A percentile compares a stretch with the other conserved stretches of the same genome.
Evolutionary conservation across 2,888 invertebrate genomes (phyloP).

Genomic region (Cryptops parisi): DNA sequence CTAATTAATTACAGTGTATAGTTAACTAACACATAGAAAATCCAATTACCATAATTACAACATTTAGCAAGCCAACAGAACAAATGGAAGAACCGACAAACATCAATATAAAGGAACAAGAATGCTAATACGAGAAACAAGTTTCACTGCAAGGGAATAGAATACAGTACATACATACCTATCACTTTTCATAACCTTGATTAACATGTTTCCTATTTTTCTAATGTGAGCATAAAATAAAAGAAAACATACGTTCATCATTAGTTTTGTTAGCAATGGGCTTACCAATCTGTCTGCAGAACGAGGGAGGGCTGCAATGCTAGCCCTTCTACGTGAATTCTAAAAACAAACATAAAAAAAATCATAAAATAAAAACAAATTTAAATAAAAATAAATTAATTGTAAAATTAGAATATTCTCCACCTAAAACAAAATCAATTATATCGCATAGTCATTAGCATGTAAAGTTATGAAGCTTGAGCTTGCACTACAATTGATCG

Average conservation of each 20-base stretch:
- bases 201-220: neutral
- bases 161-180: neutral
- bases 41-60: neutral
- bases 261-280: neutral
- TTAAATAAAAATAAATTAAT: neutral
- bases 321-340: constrained; percentile 7
- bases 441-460: too few species aligned
- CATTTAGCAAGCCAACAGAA: neutral
- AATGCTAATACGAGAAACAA: neutral
- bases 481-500: too few species aligned
- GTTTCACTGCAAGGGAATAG: neutral
- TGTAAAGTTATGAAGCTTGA: too few species aligned
- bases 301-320: constrained; percentile 10
- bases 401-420: neutral
- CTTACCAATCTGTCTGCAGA: constrained; percentile 8
- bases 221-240: neutral
- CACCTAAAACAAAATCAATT: too few species aligned
- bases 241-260: neutral
- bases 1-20: too few species aligned
- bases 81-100: too few species aligned
- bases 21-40: neutral
- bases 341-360: neutral
- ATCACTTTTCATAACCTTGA: neutral
- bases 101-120: too few species aligned
- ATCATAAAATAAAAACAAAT: neutral